phyloP scores from a whole-genome alignment of 1,140 invertebrate genomes.

The Drosophila ohnishii region DNA sequence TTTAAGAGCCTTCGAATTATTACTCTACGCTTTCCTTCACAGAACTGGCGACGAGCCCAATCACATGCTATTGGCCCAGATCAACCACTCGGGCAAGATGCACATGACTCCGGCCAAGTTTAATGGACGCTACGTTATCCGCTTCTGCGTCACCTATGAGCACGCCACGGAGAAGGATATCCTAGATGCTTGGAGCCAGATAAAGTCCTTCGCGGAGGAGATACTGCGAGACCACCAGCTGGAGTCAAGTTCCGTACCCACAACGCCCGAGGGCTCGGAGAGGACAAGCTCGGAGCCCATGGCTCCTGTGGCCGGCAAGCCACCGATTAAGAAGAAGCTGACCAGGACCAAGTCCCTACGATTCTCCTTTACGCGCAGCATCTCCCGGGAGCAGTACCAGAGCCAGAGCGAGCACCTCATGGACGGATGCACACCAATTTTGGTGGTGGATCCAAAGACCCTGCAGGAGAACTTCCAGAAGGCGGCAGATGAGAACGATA shows the following conservation, averaged over 20 bases:
- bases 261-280: constrained; percentile 63
- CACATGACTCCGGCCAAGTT: constrained; percentile 95
- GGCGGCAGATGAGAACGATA: constrained; percentile 63
- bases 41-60: constrained; percentile 68
- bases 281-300: constrained; percentile 72
- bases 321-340: constrained; percentile 84
- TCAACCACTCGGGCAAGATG: constrained; percentile 94
- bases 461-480: constrained; percentile 70
- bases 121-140: constrained; percentile 90
- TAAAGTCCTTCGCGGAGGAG: constrained; percentile 88
- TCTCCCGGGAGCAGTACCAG: constrained; percentile 86
- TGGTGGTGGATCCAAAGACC: constrained; percentile 83
- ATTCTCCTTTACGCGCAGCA: constrained; percentile 88
- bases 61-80: constrained; percentile 87
- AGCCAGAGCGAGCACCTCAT: constrained; percentile 86
- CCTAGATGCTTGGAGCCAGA: constrained; percentile 89
- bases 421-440: constrained; percentile 88
- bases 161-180: constrained; percentile 91
- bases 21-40: not conserved
- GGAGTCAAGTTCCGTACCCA: constrained; percentile 66
- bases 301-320: constrained; percentile 81
- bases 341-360: constrained; percentile 85
- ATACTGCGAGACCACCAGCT: constrained; percentile 84
- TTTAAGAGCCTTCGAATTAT: not conserved
- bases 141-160: constrained; percentile 93